Evolutionary conservation across 2,888 invertebrate species (phyloP).

Genomic region (Orgyia antiqua): DNA sequence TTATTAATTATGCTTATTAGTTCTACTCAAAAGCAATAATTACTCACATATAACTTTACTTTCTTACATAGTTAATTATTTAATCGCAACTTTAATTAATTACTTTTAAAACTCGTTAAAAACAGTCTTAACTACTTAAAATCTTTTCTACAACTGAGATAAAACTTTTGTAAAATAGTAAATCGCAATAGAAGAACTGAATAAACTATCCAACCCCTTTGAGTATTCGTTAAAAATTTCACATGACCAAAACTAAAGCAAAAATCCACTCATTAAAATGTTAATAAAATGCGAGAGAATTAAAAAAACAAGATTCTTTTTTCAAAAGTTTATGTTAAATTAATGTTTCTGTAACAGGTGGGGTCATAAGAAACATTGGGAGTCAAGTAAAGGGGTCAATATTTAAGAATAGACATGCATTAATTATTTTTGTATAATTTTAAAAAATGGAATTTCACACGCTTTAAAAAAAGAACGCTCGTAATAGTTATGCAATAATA

Average conservation of each 20-base stretch:
- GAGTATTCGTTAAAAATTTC: constrained; percentile 18
- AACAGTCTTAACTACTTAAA: too few species aligned
- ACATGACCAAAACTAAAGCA: constrained; percentile 22
- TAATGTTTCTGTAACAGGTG: constrained; percentile 51
- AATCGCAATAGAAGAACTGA: constrained; percentile 24
- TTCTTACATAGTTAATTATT: too few species aligned
- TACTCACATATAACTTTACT: too few species aligned
- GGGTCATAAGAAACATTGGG: constrained; percentile 44
- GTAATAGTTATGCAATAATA: constrained; percentile 10
- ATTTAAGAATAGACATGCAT: constrained; percentile 28
- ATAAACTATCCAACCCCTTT: constrained; percentile 25
- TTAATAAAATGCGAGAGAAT: constrained; percentile 36
- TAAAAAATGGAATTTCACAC: constrained; percentile 34
- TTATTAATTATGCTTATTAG: too few species aligned
- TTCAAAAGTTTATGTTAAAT: neutral
- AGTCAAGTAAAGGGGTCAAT: constrained; percentile 44
- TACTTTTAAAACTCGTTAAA: too few species aligned
- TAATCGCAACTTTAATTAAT: too few species aligned
- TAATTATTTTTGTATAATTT: constrained; percentile 38
- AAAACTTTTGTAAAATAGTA: too few species aligned
- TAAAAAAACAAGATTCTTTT: constrained; percentile 22
- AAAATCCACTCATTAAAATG: constrained; percentile 37
- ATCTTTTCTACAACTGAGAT: too few species aligned
- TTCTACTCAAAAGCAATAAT: too few species aligned
- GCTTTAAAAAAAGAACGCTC: constrained; percentile 32